Conservation (phyloP, 1,140 invertebrate species). For the Calycopis cecrops region DNA sequence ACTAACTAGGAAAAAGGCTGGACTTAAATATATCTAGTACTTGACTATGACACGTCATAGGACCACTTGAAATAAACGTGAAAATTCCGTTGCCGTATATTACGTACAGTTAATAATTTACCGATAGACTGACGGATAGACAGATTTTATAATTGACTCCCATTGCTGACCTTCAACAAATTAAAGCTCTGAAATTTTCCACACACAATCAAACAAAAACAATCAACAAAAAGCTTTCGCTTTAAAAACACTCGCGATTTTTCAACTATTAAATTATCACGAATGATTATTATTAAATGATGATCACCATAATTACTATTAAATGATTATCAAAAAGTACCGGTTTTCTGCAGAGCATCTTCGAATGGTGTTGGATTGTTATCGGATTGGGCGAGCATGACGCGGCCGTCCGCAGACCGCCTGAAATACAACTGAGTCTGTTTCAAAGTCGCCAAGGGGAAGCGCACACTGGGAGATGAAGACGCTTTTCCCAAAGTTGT, state of each 20-base stretch:
- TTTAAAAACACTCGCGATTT: not conserved
- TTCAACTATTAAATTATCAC: not conserved
- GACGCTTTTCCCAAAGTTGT: slow-evolving; percentile 13
- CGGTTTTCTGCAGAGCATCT: slow-evolving; percentile 52
- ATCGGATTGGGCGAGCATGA: slow-evolving; percentile 23
- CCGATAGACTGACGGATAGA: too few relatives aligned
- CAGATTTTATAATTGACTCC: too few relatives aligned
- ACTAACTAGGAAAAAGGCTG: too few relatives aligned
- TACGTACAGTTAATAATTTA: too few relatives aligned
- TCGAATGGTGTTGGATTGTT: slow-evolving; percentile 42
- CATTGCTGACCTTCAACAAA: too few relatives aligned
- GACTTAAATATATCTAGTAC: too few relatives aligned
- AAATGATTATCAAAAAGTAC: slow-evolving; percentile 25
- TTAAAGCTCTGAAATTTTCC: too few relatives aligned
- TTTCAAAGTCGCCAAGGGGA: slow-evolving; percentile 36
- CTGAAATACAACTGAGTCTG: slow-evolving; percentile 32
- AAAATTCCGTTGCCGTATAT: too few relatives aligned
- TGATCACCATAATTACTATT: too few relatives aligned
- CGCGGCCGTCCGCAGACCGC: slow-evolving; percentile 20
- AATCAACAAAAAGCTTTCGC: slow-evolving; percentile 9
- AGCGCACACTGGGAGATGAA: slow-evolving; percentile 26
- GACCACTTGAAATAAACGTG: too few relatives aligned
- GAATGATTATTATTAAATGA: too few relatives aligned
- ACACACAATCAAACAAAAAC: not conserved
- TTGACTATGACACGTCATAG: too few relatives aligned